phyloP scores from a whole-genome alignment of 2,113 vertebrate species.

The Megaleporinus macrocephalus region DNA sequence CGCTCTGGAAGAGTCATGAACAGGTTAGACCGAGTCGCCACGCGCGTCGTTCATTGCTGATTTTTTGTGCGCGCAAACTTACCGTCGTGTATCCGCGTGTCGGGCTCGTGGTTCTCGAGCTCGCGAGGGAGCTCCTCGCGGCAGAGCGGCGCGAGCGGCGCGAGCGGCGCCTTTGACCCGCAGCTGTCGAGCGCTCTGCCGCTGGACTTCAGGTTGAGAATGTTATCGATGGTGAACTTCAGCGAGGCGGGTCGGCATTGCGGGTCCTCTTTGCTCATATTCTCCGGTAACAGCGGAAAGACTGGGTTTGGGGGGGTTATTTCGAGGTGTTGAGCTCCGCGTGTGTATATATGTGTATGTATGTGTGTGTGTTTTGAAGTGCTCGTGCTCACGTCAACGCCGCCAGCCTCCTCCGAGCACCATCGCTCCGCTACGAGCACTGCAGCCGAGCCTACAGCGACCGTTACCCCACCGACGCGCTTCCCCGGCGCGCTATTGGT shows the following conservation, averaged over 20 bases:
- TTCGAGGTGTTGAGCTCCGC: not conserved
- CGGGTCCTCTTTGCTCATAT: constrained; percentile 81
- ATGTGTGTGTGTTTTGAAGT: constrained; percentile 45
- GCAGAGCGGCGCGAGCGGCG: constrained; percentile 24
- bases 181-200: constrained; percentile 67
- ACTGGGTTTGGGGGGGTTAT: not conserved
- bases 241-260: constrained; percentile 79
- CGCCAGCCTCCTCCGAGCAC: constrained; percentile 61
- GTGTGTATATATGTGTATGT: no score
- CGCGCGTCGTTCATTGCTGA: not conserved
- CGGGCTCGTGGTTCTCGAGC: constrained; percentile 54
- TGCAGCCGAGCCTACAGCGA: constrained; percentile 54
- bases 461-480: constrained; percentile 56
- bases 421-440: constrained; percentile 74
- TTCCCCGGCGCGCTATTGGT: constrained; percentile 72
- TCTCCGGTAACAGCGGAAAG: constrained; percentile 58
- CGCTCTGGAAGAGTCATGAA: constrained; percentile 62
- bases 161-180: constrained; percentile 54
- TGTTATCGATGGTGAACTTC: constrained; percentile 83
- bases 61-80: not conserved
- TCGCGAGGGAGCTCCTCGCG: constrained; percentile 61
- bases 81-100: constrained; percentile 50
- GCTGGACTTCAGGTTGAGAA: constrained; percentile 78
- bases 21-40: not conserved
- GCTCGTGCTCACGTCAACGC: constrained; percentile 49